Evolutionary conservation across 2,888 invertebrate species (phyloP), one percentile per base, ranked within the genome.

Genomic region (Drosophila quasianomalipes): DNA sequence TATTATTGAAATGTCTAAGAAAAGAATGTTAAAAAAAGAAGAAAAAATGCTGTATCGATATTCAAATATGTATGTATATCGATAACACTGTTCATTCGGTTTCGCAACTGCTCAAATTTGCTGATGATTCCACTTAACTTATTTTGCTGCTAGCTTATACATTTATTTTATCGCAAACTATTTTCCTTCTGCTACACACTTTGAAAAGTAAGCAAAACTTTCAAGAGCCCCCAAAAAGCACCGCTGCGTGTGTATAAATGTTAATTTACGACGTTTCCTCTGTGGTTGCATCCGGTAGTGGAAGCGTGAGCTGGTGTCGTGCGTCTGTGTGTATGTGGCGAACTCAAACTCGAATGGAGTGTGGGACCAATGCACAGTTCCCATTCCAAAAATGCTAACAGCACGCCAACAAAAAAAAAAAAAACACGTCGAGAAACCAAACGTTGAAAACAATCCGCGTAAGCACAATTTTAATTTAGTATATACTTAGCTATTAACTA

Each of bases 401-500:
- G 82, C 87, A 87, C 87, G 82, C 77, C 84, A 74, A 54, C 14
- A n/a, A 51, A 51, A 49, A 58, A 16, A 60, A 63, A 72, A 41
- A 33, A 9, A 70, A 47, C 53, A 47, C 69, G 41, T 54, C 19
- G 31, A 53, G 41, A 62, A 41, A n/a, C 26, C n/a, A 63, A 81
- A 63, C 54, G 75, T 79, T 75, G 49, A 72, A 70, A 67, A 85
- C 85, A 86, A 86, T 86, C 85, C 86, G 85, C 90, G 90, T 85
- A 74, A 79, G 90, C 90, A 86, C 90, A 90, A 86, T 86, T 90
- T 86, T 88, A 80, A 88, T 90, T 86, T 88, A 86, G 90, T 79
- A 71, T 75, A 73, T 74, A 78, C 60, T 61, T 90, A 86, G 89
- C 76, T 64, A 75, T 39, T 78, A 72, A 80, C 64, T 90, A 82